Conservation (phyloP, 30 jellyfish, hydroid and myxozoan species). For the Pseudorhiza aurosa region DNA sequence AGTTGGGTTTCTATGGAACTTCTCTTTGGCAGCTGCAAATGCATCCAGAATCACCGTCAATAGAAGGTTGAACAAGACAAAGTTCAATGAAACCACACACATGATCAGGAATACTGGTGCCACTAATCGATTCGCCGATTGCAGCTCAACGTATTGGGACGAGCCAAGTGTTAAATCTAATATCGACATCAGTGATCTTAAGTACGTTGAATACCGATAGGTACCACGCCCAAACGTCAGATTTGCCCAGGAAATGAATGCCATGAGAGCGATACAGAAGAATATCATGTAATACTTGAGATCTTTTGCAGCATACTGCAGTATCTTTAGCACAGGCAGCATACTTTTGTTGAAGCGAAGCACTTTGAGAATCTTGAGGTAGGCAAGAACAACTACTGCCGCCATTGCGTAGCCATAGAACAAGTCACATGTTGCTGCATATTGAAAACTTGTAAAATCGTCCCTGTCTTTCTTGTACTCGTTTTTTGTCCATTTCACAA, state of each 20-base stretch:
- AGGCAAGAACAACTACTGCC: slow-evolving; percentile 45
- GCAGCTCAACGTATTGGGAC: slow-evolving; percentile 18
- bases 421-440: slow-evolving; percentile 75
- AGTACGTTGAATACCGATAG: slow-evolving; percentile 30
- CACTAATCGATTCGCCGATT: slow-evolving; percentile 33
- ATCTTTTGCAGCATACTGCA: slow-evolving; percentile 46
- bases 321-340: slow-evolving; percentile 55
- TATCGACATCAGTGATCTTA: slow-evolving; percentile 40
- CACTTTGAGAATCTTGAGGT: slow-evolving; percentile 55
- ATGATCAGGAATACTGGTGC: slow-evolving; percentile 71
- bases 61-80: slow-evolving; percentile 74
- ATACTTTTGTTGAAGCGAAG: slow-evolving; percentile 80
- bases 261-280: slow-evolving; percentile 44
- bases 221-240: slow-evolving; percentile 34
- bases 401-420: slow-evolving; percentile 73
- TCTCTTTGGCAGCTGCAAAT: slow-evolving; percentile 46
- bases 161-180: slow-evolving; percentile 66
- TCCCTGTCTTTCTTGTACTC: slow-evolving; percentile 30
- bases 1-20: slow-evolving; percentile 20
- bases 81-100: slow-evolving; percentile 44
- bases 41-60: slow-evolving; percentile 72
- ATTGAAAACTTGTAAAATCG: slow-evolving; percentile 59
- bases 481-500: slow-evolving; percentile 60
- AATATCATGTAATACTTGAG: slow-evolving; percentile 24
- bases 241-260: slow-evolving; percentile 46